Conservation (phyloP, 2,888 invertebrate species). For the Parasteatoda lunata region DNA sequence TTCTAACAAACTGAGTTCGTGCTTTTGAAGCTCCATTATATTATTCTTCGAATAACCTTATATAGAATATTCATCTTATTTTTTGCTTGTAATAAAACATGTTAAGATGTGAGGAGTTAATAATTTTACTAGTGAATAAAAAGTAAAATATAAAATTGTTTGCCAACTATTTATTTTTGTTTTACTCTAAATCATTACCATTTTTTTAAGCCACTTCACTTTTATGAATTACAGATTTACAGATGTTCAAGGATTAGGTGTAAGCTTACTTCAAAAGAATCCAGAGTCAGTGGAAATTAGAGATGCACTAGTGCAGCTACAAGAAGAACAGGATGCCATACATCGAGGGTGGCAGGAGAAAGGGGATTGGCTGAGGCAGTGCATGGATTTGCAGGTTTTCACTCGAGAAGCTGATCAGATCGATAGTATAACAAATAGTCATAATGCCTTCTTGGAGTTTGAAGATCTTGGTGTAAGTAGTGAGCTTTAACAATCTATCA, state of each 20-base stretch:
- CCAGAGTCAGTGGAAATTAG: constrained; percentile 84
- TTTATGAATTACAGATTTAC: constrained; percentile 78
- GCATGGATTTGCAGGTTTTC: constrained; percentile 89
- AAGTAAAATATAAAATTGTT: too few relatives aligned
- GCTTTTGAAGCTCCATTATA: too few relatives aligned
- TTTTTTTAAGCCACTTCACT: too few relatives aligned
- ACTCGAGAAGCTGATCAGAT: constrained; percentile 97
- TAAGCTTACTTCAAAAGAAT: constrained; percentile 78
- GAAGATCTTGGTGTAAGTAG: constrained; percentile 85
- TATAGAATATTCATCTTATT: too few relatives aligned
- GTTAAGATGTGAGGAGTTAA: too few relatives aligned
- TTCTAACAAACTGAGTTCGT: too few relatives aligned
- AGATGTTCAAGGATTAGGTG: constrained; percentile 84
- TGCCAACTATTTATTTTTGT: too few relatives aligned
- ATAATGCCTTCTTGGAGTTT: constrained; percentile 94
- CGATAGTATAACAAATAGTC: constrained; percentile 94
- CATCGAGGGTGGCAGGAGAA: constrained; percentile 88
- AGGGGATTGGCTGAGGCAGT: constrained; percentile 88
- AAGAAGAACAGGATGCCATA: constrained; percentile 85
- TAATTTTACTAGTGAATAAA: too few relatives aligned
- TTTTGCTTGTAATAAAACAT: too few relatives aligned
- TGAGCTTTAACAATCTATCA: constrained; percentile 50
- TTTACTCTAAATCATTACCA: too few relatives aligned
- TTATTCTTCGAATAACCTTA: too few relatives aligned
- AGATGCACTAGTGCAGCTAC: constrained; percentile 83